These are phyloP conservation scores for Antheraea assamensis DNA, from an alignment of 2,888 invertebrate genomes.

Conservation along the genomic window DNA sequence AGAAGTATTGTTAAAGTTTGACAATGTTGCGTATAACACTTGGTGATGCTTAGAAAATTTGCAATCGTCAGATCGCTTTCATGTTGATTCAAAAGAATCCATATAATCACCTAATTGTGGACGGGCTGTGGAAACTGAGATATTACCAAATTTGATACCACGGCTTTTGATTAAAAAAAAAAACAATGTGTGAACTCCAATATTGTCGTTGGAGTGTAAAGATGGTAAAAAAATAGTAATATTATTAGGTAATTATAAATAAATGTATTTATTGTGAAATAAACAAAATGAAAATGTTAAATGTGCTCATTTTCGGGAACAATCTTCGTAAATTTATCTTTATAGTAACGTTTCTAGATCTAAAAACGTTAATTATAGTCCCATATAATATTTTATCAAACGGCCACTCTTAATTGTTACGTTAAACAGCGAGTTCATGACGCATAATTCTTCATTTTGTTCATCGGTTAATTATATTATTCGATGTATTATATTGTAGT, in stretches of 20 bases:
- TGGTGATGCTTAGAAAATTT: background rate
- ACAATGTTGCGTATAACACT: background rate
- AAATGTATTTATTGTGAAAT: conserved; percentile 25
- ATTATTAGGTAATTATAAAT: background rate
- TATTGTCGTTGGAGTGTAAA: background rate
- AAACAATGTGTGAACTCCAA: background rate
- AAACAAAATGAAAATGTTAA: conserved; percentile 33
- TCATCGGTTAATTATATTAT: background rate
- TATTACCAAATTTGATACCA: background rate
- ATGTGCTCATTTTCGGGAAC: conserved; percentile 69
- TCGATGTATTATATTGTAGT: background rate
- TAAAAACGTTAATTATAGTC: conserved; percentile 15
- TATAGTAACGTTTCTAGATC: conserved; percentile 30
- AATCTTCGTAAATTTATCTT: conserved; percentile 39
- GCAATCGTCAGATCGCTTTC: background rate
- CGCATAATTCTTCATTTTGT: conserved; percentile 5
- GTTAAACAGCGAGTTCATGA: background rate
- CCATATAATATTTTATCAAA: background rate
- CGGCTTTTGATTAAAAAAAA: background rate
- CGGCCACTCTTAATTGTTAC: background rate
- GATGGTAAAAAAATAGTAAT: background rate
- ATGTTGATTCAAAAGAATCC: background rate
- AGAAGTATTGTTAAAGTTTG: background rate
- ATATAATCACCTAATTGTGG: background rate
- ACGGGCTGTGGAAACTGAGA: background rate